Conservation (phyloP, 2,113 vertebrate species). For the Oplegnathus fasciatus region DNA sequence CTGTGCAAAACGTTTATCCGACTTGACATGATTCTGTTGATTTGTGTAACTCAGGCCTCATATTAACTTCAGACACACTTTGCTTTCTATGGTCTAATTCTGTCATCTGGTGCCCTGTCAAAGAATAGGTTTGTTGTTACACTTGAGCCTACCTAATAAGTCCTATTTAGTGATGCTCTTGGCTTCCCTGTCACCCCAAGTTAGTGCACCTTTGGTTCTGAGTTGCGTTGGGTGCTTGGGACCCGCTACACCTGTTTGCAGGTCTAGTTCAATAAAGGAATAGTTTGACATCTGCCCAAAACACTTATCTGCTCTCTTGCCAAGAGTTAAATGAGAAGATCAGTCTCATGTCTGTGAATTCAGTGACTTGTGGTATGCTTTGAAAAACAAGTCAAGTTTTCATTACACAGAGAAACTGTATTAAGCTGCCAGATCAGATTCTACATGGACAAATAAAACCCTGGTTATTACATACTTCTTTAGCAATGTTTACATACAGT, state of each 20-base stretch:
- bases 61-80: no score
- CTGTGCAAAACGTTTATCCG: no score
- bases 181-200: not conserved
- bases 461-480: not conserved
- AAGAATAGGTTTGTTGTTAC: no score
- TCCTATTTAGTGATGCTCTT: no score
- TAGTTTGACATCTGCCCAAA: not conserved
- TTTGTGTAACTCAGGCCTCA: no score
- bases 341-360: not conserved
- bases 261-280: not conserved
- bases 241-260: no score
- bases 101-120: no score
- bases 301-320: not conserved
- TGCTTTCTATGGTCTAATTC: no score
- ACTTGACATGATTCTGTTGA: no score
- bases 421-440: not conserved
- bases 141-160: no score
- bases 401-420: not conserved
- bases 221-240: not conserved
- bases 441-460: not conserved
- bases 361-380: not conserved
- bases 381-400: not conserved
- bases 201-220: not conserved
- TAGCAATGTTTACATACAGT: not conserved
- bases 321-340: not conserved